Base-by-base conservation (phyloP, 2,888 invertebrate genomes). In the Digitonthophagus gazella region DNA sequence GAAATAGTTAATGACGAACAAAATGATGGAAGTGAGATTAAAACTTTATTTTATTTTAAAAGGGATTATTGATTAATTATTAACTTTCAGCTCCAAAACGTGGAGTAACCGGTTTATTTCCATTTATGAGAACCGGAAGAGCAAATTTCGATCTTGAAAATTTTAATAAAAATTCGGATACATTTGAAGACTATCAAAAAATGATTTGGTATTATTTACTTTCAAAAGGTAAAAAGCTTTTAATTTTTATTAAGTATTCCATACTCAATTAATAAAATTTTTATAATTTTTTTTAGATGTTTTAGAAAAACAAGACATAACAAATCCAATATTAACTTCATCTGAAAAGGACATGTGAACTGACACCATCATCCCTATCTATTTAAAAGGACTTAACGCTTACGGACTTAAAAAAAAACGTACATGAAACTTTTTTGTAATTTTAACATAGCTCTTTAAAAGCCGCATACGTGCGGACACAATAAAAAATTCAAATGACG, bases 121-220 rank as follows among this genome's bases (percentile, higher is more conserved):
- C 61, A 19, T 19, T 19, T 20, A 61, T 61, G 20, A 15, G 61
- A 20, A 61, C 61, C 4, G 61, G 61, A 11, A 61, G 61, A 20
- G 18, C 61, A 18, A 44, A 44, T 44, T 3, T 44, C 11, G 28
- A 44, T 44, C 11, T 44, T 44, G 28, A 44, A 8, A 3, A 11
- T 2, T 5, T 44, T 44, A 2, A 5, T 44, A 44, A 44, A 44
- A 44, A 44, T 44, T 44, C 28, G 28, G 6, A 6, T 8, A 22
- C 8, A 44, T 44, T 44, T 44, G n/a, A n/a, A 8, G 28, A 44
- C 11, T 44, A 44, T 44, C 28, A 44, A 44, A 44, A 44, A 44
- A 44, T 44, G 28, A 44, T 44, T 44, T 44, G 28, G 28, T 44
- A 44, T 44, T 44, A 44, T 44, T 44, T 2, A 11, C 11, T 44